Conservation (phyloP, 2,797 vertebrate species). For the Xiphorhynchus erythropygius region DNA sequence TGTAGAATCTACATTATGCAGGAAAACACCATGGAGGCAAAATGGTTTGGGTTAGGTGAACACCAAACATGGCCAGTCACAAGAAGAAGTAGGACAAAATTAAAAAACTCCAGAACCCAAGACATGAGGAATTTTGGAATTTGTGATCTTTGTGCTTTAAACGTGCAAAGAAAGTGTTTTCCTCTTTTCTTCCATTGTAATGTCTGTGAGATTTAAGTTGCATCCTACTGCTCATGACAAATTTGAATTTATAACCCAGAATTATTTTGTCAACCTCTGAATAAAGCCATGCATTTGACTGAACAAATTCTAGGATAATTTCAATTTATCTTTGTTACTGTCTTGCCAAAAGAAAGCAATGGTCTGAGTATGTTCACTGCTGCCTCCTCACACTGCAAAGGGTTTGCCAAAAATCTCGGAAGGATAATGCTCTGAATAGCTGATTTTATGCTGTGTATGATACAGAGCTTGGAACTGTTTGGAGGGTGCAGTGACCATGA, state of each 20-base stretch:
- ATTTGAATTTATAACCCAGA: slow-evolving; percentile 21
- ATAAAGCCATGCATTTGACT: background rate
- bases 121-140: background rate
- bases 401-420: background rate
- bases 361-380: background rate
- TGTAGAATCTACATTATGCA: background rate
- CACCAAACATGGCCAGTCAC: background rate
- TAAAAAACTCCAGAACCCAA: background rate
- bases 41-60: background rate
- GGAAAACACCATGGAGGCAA: background rate
- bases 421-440: background rate
- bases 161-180: background rate
- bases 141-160: background rate
- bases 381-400: background rate
- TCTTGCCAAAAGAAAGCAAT: background rate
- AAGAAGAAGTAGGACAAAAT: background rate
- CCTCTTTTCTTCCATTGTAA: background rate
- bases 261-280: slow-evolving; percentile 3
- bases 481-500: background rate
- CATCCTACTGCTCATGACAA: background rate
- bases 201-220: background rate
- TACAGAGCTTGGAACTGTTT: background rate
- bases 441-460: background rate
- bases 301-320: slow-evolving; percentile 6
- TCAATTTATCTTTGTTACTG: background rate